These are phyloP conservation scores for Synanthedon andrenaeformis DNA, from an alignment of 2,888 invertebrate genomes.

Conservation along the genomic window DNA sequence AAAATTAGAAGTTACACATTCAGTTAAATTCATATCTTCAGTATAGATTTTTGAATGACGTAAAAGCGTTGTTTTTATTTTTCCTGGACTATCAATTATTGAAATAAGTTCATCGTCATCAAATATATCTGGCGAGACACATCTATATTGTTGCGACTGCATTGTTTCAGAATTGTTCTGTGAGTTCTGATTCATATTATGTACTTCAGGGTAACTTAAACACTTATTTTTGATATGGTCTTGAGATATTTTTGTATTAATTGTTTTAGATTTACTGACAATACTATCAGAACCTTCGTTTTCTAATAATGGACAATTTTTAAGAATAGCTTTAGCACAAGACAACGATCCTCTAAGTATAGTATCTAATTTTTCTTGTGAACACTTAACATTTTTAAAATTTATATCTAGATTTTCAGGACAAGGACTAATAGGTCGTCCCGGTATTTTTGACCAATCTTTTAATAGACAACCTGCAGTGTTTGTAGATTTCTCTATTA, in stretches of 20 bases:
- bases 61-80: neutral
- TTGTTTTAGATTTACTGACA: neutral
- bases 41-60: slow-evolving; percentile 2
- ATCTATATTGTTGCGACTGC: slow-evolving; percentile 19
- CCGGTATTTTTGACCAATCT: slow-evolving; percentile 73
- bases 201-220: neutral
- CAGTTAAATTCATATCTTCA: slow-evolving; percentile 34
- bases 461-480: slow-evolving; percentile 65
- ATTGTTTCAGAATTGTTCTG: neutral
- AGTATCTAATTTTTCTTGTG: slow-evolving; percentile 43
- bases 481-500: slow-evolving; percentile 47
- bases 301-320: slow-evolving; percentile 1
- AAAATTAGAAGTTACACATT: slow-evolving; percentile 18
- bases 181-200: neutral
- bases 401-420: slow-evolving; percentile 19
- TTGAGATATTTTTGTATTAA: neutral
- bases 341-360: slow-evolving; percentile 44
- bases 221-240: neutral
- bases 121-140: slow-evolving; percentile 59
- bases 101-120: slow-evolving; percentile 42
- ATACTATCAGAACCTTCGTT: neutral
- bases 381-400: slow-evolving; percentile 38
- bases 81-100: slow-evolving; percentile 10
- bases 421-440: slow-evolving; percentile 70
- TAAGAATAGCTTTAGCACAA: slow-evolving; percentile 27